A percentile compares a stretch with the other conserved stretches of the same genome.
phyloP scores from a whole-genome alignment of 2,113 vertebrate genomes.

The Grammomys surdaster region DNA sequence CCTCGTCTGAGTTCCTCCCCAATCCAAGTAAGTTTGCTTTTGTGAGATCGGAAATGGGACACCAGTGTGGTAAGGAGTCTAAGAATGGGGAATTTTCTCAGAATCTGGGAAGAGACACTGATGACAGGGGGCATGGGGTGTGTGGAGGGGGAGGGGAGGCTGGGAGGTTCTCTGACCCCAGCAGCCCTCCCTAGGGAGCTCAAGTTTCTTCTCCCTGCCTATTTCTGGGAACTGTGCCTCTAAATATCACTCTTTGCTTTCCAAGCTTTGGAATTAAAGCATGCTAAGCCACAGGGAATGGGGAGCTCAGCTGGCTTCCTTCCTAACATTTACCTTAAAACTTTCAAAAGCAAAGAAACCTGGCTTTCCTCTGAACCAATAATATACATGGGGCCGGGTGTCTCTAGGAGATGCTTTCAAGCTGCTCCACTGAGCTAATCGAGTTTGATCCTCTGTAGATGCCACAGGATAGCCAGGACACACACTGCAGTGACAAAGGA shows the following conservation, averaged over 20 bases:
- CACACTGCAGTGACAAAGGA: background rate
- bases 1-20: background rate
- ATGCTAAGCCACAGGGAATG: background rate
- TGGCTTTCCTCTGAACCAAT: constrained; percentile 8
- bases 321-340: constrained; percentile 63
- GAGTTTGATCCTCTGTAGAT: background rate
- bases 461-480: background rate
- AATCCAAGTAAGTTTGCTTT: background rate
- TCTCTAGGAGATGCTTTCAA: background rate
- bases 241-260: constrained; percentile 60
- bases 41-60: background rate
- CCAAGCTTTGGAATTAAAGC: constrained; percentile 44
- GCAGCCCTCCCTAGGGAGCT: background rate
- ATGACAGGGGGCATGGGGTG: background rate
- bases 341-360: constrained; percentile 38
- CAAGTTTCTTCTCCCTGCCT: background rate
- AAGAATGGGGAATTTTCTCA: background rate
- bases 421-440: background rate
- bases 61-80: background rate
- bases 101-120: background rate
- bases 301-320: constrained; percentile 14
- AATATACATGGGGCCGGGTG: background rate
- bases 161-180: background rate
- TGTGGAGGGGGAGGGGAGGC: background rate
- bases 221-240: constrained; percentile 61